phyloP scores from a whole-genome alignment of 2,888 invertebrate species.

The Callyntrura sp. region DNA sequence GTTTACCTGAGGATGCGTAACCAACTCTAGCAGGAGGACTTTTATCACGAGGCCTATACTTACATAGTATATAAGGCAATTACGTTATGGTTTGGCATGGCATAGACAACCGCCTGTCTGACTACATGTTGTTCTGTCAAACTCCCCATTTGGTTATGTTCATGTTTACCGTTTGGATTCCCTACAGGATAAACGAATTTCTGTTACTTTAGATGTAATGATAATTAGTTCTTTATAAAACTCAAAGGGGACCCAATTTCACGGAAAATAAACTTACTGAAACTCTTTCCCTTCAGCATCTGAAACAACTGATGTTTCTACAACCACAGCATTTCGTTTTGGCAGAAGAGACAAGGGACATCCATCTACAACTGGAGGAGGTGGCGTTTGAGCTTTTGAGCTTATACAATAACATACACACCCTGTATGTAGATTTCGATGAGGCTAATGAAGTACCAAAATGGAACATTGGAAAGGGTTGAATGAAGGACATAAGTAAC shows the following conservation, averaged over 20 bases:
- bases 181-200: constrained; percentile 12
- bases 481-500: constrained; percentile 51
- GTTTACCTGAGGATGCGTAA: constrained; percentile 9
- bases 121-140: neutral
- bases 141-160: neutral
- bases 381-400: neutral
- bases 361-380: neutral
- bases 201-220: constrained; percentile 27
- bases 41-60: neutral
- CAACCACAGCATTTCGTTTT: neutral
- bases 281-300: neutral
- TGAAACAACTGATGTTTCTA: neutral
- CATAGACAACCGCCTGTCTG: neutral
- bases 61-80: neutral
- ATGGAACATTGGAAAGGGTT: constrained; percentile 39
- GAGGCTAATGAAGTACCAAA: constrained; percentile 60
- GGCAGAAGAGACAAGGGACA: neutral
- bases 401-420: neutral
- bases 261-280: constrained; percentile 25
- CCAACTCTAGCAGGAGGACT: neutral
- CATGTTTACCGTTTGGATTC: constrained; percentile 14
- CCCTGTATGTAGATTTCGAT: neutral
- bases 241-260: constrained; percentile 25
- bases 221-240: constrained; percentile 36
- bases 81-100: neutral